Conservation (phyloP, 2,797 vertebrate genomes). For the Thripadectes ignobilis region DNA sequence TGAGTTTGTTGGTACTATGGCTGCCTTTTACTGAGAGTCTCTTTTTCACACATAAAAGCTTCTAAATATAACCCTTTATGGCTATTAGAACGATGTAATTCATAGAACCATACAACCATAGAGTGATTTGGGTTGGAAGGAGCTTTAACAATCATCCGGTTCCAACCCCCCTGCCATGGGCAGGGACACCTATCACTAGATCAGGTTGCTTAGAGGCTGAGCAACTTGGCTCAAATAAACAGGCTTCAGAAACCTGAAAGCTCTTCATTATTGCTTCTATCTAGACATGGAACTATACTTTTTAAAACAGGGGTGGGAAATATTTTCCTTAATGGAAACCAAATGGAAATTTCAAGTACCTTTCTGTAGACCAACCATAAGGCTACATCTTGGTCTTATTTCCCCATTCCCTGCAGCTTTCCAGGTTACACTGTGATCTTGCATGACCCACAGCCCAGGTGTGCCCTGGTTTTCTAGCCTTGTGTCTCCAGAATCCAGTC, state of each 20-base stretch:
- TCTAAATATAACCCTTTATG: not conserved
- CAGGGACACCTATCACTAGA: not conserved
- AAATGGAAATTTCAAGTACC: not conserved
- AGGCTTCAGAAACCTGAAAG: not conserved
- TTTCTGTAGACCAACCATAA: not conserved
- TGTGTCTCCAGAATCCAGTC: not conserved
- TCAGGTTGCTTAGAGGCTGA: not conserved
- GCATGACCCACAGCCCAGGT: not conserved
- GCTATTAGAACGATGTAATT: not conserved
- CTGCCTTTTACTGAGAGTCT: not conserved
- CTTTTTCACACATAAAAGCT: not conserved
- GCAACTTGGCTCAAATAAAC: not conserved
- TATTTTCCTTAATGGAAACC: not conserved
- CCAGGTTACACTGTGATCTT: not conserved
- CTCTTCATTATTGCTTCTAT: not conserved
- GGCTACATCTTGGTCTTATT: not conserved
- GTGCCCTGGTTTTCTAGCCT: not conserved
- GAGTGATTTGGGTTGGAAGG: not conserved
- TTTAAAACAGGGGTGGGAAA: not conserved
- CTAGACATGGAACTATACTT: not conserved
- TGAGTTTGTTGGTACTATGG: not conserved
- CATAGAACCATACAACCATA: not conserved
- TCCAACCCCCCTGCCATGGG: not conserved
- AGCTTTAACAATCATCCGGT: not conserved
- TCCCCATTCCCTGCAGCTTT: not conserved